These are phyloP conservation scores for Notolepis coatsorum DNA, from an alignment of 2,797 vertebrate species.

Conservation along the genomic window DNA sequence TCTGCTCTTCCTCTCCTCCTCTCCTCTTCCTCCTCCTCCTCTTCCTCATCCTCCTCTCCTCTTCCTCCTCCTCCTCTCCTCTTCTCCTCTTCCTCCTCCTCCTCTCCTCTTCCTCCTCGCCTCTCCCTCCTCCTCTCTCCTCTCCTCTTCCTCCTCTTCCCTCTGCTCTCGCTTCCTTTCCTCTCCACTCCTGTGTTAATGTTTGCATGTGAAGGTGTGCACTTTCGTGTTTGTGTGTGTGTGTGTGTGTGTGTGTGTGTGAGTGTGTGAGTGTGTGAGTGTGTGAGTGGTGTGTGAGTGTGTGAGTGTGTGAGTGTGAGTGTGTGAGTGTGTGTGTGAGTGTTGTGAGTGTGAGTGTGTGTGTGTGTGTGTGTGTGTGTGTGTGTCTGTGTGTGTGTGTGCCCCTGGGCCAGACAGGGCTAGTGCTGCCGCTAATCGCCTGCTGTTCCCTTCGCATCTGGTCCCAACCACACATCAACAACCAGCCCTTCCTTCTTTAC, in stretches of 20 bases:
- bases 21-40: constrained; percentile 7
- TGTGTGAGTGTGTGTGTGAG: constrained; percentile 9
- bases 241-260: background rate
- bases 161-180: constrained; percentile 5
- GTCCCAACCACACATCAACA: background rate
- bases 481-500: background rate
- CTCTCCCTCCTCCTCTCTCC: constrained; percentile 13
- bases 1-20: background rate
- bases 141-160: background rate
- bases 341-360: background rate
- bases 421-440: constrained; percentile 33
- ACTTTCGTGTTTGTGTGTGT: constrained; percentile 1
- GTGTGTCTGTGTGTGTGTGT: constrained; percentile 1
- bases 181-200: constrained; percentile 15
- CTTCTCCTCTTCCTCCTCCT: constrained; percentile 15
- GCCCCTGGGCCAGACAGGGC: background rate
- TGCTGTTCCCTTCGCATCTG: constrained; percentile 38
- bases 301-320: background rate
- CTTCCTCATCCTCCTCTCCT: constrained; percentile 9
- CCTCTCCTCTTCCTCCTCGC: constrained; percentile 1
- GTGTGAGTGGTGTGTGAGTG: background rate
- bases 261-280: constrained; percentile 10
- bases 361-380: background rate
- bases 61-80: background rate
- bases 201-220: constrained; percentile 11